Percentiles rank a stretch among this genome's conserved stretches.
These are phyloP conservation scores for Xiphophorus maculatus DNA, from an alignment of 2,113 vertebrate genomes.

Conservation along the genomic window DNA sequence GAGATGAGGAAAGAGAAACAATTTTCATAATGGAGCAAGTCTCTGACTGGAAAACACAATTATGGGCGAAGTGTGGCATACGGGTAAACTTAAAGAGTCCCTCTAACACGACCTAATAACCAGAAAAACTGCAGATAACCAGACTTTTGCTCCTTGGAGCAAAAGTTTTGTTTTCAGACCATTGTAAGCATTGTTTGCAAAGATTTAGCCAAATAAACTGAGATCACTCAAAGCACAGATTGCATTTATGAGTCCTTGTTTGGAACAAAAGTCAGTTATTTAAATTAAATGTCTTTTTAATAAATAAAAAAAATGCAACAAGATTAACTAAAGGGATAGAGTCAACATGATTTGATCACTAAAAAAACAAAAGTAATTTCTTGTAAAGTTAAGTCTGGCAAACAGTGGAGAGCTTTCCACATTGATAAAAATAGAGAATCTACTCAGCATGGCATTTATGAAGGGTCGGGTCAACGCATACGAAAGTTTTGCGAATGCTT, in stretches of 20 bases:
- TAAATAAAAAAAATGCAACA: not conserved
- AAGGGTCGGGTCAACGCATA: not conserved
- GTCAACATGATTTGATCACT: not conserved
- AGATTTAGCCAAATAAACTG: conserved; percentile 35
- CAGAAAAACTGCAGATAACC: conserved; percentile 41
- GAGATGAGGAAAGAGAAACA: conserved; percentile 56
- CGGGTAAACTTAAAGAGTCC: conserved; percentile 58
- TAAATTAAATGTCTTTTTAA: not conserved
- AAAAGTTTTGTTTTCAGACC: conserved; percentile 55
- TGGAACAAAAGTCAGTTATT: not conserved
- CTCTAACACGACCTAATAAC: conserved; percentile 53
- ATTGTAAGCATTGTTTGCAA: conserved; percentile 42
- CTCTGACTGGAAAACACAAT: conserved; percentile 71
- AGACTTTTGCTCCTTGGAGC: conserved; percentile 21
- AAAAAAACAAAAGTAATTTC: not conserved
- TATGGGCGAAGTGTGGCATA: conserved; percentile 61
- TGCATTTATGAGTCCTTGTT: not conserved
- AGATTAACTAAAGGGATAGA: not conserved
- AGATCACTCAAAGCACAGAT: conserved; percentile 6
- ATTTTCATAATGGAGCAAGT: conserved; percentile 69
- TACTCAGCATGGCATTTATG: not conserved
- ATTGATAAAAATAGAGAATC: not conserved
- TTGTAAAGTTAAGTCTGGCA: not conserved
- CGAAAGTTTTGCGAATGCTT: not conserved
- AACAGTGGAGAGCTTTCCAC: not conserved